phyloP scores from a whole-genome alignment of 2,113 vertebrate species.

The Pogona vitticeps region DNA sequence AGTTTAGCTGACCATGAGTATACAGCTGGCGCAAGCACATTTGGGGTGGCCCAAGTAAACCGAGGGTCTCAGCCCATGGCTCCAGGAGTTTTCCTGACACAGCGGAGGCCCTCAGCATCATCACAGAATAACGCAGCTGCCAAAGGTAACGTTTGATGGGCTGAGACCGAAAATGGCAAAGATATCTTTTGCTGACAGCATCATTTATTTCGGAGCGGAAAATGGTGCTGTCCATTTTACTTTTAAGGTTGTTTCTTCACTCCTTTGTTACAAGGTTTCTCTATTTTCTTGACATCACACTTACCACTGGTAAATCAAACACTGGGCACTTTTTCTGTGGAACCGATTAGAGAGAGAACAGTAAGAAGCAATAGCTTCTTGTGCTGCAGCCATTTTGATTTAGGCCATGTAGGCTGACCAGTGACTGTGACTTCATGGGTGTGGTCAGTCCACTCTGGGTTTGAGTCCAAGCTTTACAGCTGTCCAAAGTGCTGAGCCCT shows the following conservation, averaged over 20 bases:
- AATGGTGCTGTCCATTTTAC: background rate
- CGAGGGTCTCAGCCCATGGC: constrained; percentile 91
- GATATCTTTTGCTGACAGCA: background rate
- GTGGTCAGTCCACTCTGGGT: no score
- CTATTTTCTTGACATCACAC: no score
- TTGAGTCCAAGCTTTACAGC: no score
- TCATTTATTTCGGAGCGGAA: background rate
- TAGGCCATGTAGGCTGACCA: no score
- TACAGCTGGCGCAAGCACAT: constrained; percentile 80
- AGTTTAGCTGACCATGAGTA: constrained; percentile 92
- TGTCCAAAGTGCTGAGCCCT: no score
- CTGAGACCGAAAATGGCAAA: constrained; percentile 38
- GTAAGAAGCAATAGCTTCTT: no score
- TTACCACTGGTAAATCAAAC: background rate
- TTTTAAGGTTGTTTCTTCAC: background rate
- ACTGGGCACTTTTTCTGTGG: no score
- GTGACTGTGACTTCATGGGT: no score
- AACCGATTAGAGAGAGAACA: no score
- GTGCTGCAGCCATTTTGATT: no score
- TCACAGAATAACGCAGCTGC: constrained; percentile 89
- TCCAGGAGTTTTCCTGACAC: constrained; percentile 93
- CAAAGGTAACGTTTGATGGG: constrained; percentile 78
- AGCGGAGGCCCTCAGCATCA: constrained; percentile 89
- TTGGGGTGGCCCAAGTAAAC: constrained; percentile 79
- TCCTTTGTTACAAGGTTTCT: no score